phyloP scores from a whole-genome alignment of 2,797 vertebrate species.

The Naso thynnoides region DNA sequence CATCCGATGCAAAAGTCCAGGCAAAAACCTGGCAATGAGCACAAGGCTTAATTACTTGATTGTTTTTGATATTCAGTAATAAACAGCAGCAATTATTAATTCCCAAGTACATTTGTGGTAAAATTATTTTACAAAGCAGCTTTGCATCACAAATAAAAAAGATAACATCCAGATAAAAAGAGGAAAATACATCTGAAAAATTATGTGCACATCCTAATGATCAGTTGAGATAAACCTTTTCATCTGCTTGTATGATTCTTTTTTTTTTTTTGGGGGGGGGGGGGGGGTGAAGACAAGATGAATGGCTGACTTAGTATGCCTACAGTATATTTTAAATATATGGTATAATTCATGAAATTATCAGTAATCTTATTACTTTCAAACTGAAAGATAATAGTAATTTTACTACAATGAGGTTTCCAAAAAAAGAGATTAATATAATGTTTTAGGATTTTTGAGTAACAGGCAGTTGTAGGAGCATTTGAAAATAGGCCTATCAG shows the following conservation, averaged over 20 bases:
- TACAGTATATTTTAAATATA: conserved; percentile 1
- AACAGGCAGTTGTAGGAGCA: background rate
- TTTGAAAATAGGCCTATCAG: conserved; percentile 1
- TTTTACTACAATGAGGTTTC: background rate
- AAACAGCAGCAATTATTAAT: background rate
- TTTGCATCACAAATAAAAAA: conserved; percentile 1
- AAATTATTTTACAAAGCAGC: conserved; percentile 10
- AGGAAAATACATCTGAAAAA: background rate
- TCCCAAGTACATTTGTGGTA: background rate
- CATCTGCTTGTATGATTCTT: background rate
- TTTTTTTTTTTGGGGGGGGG: background rate
- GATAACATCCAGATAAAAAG: background rate
- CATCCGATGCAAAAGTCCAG: conserved; percentile 7
- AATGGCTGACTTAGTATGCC: background rate
- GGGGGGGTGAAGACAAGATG: background rate
- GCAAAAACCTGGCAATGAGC: background rate
- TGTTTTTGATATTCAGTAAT: conserved; percentile 14
- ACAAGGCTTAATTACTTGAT: conserved; percentile 11
- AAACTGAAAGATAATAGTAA: conserved; percentile 2
- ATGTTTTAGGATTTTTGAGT: conserved; percentile 11
- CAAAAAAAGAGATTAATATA: conserved; percentile 15
- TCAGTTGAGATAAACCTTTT: no score
- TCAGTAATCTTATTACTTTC: conserved; percentile 2
- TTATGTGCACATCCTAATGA: background rate
- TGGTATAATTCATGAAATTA: background rate